A percentile compares a stretch with the other conserved stretches of the same genome.
phyloP scores from a whole-genome alignment of 1,140 invertebrate genomes.

The Coptotermes formosanus region DNA sequence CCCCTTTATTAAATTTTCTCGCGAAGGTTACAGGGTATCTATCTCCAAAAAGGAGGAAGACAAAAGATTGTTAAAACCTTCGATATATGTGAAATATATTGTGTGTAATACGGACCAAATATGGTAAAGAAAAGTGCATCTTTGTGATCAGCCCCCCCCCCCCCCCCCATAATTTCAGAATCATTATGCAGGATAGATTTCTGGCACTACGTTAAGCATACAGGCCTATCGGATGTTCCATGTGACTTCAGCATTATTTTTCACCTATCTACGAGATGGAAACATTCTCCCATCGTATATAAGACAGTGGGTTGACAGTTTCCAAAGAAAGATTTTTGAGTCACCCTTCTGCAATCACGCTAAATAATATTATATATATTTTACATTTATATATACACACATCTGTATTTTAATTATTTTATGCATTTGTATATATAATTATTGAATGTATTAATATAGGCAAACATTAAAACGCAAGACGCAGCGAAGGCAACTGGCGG shows the following conservation, averaged over 20 bases:
- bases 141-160: not conserved
- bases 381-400: constrained; percentile 31
- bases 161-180: not conserved
- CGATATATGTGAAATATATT: not conserved
- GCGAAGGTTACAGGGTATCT: not conserved
- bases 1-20: not conserved
- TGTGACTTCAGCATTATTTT: not conserved
- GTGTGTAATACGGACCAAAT: not conserved
- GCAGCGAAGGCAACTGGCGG: not conserved
- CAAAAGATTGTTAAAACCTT: not conserved
- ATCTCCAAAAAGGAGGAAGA: not conserved
- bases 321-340: constrained; percentile 11
- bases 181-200: not conserved
- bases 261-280: not conserved
- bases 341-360: constrained; percentile 23
- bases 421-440: constrained; percentile 33
- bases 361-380: constrained; percentile 31
- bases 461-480: not conserved
- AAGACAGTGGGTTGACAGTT: constrained; percentile 2
- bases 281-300: not conserved
- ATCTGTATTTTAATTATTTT: constrained; percentile 33
- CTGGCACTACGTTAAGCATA: not conserved
- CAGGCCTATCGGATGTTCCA: not conserved
- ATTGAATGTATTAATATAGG: constrained; percentile 31
- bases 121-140: not conserved